Base-by-base conservation (phyloP, 2,113 vertebrate species). In the Catharus minimus region DNA sequence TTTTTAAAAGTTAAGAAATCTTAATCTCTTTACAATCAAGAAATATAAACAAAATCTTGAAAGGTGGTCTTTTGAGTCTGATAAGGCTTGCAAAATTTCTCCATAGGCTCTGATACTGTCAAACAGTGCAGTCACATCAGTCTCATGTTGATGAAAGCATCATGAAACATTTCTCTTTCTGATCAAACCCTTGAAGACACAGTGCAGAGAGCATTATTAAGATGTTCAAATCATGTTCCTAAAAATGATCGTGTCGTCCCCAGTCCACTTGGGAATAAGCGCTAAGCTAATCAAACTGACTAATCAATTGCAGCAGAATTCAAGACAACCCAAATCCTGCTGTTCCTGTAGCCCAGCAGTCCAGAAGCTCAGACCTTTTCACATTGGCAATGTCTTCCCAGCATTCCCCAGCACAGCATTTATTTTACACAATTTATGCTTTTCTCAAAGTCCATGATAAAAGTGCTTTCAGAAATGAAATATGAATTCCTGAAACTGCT, bases 391-490 rank as follows among this genome's bases (percentile, higher is more conserved):
- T 38, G 39, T 53, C 61, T 72, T 64, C 61, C 39, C 58, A 81
- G 17, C 6, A 58, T 24, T 60, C 26, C 33, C 28, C 33, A 78
- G 33, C 38, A 75, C 9, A 79, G 46, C 38, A 69, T 39, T 68
- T 82, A 39, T 49, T 82, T 94, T 50, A 76, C 33, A 57, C 55
- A 65, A 50, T 30, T 73, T 27, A 14, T 22, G 44, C 19, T 80
- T 75, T 83, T 89, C 58, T 76, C 43, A 27, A 18, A 81, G n/a
- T 11, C 26, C 13, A n/a, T 9, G 18, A 73, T 23, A 68, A 79
- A 94, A 93, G 76, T 5, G 38, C 26, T 65, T 85, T 82, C 74
- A 82, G 53, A 86, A 93, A 84, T 43, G 13, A 86, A 86, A 84
- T 61, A 66, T 8, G 21, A 53, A 27, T 30, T 10, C 47, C 82